These are phyloP conservation scores for Brachyhypopomus occidentalis DNA, from an alignment of 2,113 vertebrate genomes.

Conservation along the genomic window DNA sequence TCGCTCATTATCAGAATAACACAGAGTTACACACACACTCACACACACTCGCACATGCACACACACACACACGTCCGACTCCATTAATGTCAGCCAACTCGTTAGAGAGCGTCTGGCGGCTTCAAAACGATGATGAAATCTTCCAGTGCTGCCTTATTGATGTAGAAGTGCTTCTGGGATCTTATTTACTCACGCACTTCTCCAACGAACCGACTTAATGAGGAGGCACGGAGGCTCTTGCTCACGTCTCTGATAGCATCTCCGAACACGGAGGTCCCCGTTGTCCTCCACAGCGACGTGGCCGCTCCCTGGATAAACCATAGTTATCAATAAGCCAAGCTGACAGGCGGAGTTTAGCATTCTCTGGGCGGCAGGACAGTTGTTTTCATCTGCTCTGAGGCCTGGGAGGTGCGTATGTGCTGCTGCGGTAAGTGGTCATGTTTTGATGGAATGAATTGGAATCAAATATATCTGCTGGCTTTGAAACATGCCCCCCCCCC, in stretches of 20 bases:
- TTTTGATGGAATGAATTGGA: constrained; percentile 22
- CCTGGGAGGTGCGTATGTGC: constrained; percentile 1
- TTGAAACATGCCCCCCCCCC: background rate
- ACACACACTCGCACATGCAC: background rate
- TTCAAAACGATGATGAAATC: constrained; percentile 45
- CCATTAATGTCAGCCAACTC: constrained; percentile 39
- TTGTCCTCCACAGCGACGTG: constrained; percentile 19
- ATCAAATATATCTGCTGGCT: constrained; percentile 19
- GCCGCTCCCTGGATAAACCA: constrained; percentile 43
- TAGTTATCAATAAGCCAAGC: constrained; percentile 38
- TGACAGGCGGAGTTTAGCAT: constrained; percentile 18
- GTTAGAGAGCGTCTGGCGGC: constrained; percentile 24
- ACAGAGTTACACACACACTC: background rate
- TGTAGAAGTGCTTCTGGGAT: constrained; percentile 36
- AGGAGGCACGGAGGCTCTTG: constrained; percentile 10
- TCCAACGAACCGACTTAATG: constrained; percentile 49
- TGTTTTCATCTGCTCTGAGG: constrained; percentile 17
- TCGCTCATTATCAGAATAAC: constrained; percentile 50
- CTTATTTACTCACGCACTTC: constrained; percentile 32
- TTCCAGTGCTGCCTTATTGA: constrained; percentile 48
- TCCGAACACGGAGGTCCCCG: constrained; percentile 30
- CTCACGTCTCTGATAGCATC: constrained; percentile 41
- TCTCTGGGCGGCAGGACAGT: background rate
- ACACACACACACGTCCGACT: constrained; percentile 12
- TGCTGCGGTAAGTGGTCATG: background rate